A percentile compares a stretch with the other conserved stretches of the same genome.
Evolutionary conservation across 2,888 invertebrate species (phyloP).

Genomic region (Schizaphis graminum): DNA sequence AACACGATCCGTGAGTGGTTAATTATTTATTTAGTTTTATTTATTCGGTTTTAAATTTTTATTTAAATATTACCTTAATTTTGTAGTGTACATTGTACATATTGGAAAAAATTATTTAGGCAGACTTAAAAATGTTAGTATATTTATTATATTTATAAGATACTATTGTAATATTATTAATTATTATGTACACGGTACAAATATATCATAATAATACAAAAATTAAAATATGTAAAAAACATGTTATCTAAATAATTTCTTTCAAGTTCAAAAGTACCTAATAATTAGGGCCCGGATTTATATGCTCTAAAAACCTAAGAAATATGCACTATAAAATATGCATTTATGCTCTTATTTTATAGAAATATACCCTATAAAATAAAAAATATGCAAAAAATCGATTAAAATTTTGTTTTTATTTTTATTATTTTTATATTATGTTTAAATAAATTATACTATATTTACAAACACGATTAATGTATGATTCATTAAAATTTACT

Average conservation of each 20-base stretch:
- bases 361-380: too few relatives aligned
- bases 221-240: not conserved
- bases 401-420: too few relatives aligned
- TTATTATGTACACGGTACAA: not conserved
- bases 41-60: not conserved
- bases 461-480: too few relatives aligned
- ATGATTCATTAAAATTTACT: too few relatives aligned
- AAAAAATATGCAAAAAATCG: too few relatives aligned
- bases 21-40: not conserved
- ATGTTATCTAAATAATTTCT: not conserved
- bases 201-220: not conserved
- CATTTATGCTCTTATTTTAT: too few relatives aligned
- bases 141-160: not conserved
- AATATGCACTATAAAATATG: too few relatives aligned
- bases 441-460: too few relatives aligned
- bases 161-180: not conserved
- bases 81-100: not conserved
- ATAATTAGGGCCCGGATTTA: too few relatives aligned
- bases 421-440: too few relatives aligned
- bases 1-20: constrained; percentile 56
- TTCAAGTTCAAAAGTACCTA: not conserved
- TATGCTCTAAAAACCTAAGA: too few relatives aligned
- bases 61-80: not conserved
- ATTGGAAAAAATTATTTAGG: not conserved
- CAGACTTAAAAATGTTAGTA: not conserved